phyloP scores from a whole-genome alignment of 2,113 vertebrate genomes.

The Athene cunicularia region DNA sequence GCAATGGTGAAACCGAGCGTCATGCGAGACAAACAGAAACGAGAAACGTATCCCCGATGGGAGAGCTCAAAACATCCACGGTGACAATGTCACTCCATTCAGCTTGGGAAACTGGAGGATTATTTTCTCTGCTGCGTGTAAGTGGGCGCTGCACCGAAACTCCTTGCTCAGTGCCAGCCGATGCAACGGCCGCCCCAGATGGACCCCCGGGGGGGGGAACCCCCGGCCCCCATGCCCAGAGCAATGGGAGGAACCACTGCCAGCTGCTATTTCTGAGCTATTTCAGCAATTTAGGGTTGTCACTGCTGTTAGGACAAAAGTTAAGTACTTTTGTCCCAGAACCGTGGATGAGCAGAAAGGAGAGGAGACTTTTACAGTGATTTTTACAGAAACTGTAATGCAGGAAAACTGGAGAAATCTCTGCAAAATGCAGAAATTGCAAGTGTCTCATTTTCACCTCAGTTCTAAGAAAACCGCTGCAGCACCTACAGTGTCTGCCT shows the following conservation, averaged over 20 bases:
- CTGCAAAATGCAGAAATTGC: not conserved
- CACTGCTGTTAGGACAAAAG: not conserved
- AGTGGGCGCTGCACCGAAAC: not conserved
- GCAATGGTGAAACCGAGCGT: rapidly evolving
- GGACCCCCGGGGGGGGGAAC: not conserved
- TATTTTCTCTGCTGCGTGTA: not conserved
- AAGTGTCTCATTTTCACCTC: not conserved
- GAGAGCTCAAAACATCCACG: constrained; percentile 48
- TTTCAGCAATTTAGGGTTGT: not conserved
- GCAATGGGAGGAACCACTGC: not conserved
- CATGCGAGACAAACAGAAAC: not conserved
- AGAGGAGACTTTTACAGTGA: not conserved
- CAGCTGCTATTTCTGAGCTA: not conserved
- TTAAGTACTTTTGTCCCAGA: not conserved
- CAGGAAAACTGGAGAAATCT: too few species aligned
- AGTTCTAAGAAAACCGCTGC: not conserved
- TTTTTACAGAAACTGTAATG: not conserved
- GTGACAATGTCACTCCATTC: not conserved
- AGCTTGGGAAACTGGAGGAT: not conserved
- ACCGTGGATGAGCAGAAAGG: not conserved
- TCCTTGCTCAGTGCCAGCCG: not conserved
- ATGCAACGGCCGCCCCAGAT: not conserved
- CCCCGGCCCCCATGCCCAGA: not conserved
- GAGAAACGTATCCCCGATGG: not conserved
- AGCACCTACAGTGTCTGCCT: not conserved